Conservation (phyloP, 2,797 vertebrate species). For the Geotrypetes seraphini region DNA sequence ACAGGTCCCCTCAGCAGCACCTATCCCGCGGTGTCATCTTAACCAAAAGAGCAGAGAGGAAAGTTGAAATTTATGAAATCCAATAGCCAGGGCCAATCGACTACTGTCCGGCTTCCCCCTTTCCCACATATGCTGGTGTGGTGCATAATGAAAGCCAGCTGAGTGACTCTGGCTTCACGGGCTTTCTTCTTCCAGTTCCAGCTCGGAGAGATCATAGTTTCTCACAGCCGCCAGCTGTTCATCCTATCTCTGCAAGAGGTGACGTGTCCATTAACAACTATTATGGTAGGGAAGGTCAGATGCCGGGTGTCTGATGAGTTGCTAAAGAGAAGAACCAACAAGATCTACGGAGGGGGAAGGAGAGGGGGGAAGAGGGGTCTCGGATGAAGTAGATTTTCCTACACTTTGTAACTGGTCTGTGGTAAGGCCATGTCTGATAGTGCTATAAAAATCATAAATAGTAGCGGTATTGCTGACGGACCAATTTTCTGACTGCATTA, state of each 20-base stretch:
- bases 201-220: slow-evolving; percentile 77
- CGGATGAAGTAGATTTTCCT: no score
- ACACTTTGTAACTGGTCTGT: slow-evolving; percentile 24
- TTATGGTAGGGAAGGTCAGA: slow-evolving; percentile 55
- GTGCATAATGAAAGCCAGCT: slow-evolving; percentile 77
- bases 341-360: slow-evolving; percentile 26
- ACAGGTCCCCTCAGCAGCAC: no score
- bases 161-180: slow-evolving; percentile 71
- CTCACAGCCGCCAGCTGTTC: slow-evolving; percentile 71
- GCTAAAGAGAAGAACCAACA: slow-evolving; percentile 45
- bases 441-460: no score
- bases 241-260: slow-evolving; percentile 82
- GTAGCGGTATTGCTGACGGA: slow-evolving; percentile 15
- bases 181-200: slow-evolving; percentile 76
- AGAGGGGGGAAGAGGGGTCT: no score
- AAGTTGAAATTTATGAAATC: no score
- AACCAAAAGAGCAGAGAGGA: no score
- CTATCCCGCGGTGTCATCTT: no score
- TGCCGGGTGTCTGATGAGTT: slow-evolving; percentile 45
- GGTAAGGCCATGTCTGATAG: no score
- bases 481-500: slow-evolving; percentile 1
- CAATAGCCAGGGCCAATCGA: no score
- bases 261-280: slow-evolving; percentile 81
- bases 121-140: slow-evolving; percentile 64
- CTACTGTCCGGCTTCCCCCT: slow-evolving; percentile 64